These are phyloP conservation scores for Meloe dianella DNA, from an alignment of 2,888 invertebrate species.

Conservation along the genomic window DNA sequence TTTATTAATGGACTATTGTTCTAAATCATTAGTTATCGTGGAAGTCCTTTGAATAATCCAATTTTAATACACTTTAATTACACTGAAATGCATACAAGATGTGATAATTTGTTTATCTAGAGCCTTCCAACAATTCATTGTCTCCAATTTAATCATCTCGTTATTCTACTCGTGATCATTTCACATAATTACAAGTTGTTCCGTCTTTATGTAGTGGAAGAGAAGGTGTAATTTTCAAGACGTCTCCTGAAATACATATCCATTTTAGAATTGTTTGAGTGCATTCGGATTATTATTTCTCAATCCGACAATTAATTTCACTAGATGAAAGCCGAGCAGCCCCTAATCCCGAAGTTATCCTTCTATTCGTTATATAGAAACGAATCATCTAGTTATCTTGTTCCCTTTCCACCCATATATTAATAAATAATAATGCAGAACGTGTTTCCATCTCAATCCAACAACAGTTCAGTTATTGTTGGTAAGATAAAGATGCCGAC, in stretches of 20 bases:
- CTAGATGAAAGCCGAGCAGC: not conserved
- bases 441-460: slow-evolving; percentile 26
- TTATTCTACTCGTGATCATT: not conserved
- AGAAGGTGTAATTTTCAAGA: not conserved
- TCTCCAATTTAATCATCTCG: not conserved
- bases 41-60: not conserved
- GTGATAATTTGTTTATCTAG: slow-evolving; percentile 1
- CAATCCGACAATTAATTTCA: not conserved
- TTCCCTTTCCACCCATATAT: not conserved
- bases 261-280: not conserved
- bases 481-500: slow-evolving; percentile 24
- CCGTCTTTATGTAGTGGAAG: not conserved
- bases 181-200: slow-evolving; percentile 1
- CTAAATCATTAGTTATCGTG: not conserved
- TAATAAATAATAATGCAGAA: slow-evolving; percentile 20
- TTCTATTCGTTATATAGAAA: not conserved
- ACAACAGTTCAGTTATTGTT: slow-evolving; percentile 20
- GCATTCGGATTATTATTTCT: not conserved
- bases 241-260: not conserved
- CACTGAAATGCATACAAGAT: not conserved
- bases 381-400: not conserved
- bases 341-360: not conserved
- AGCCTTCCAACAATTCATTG: not conserved
- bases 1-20: not conserved
- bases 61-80: not conserved